Evolutionary conservation across 1,140 invertebrate genomes (phyloP).

Genomic region (Harpegnathos saltator): DNA sequence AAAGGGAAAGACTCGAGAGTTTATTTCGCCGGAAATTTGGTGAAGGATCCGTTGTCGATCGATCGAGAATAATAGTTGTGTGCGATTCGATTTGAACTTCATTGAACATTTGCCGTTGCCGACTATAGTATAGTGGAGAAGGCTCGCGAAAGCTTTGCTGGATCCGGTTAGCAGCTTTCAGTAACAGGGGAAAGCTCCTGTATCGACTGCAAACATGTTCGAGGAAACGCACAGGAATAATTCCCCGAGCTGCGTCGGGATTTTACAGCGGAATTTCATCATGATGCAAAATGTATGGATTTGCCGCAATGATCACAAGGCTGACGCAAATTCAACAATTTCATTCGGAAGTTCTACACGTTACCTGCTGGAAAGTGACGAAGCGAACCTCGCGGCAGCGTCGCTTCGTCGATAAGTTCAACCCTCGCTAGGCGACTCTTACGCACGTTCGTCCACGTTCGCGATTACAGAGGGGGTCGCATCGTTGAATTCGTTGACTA

Average conservation of each 20-base stretch:
- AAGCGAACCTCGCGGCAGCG: not conserved
- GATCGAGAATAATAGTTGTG: not conserved
- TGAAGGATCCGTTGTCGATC: not conserved
- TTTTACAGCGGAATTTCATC: not conserved
- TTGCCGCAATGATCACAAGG: not conserved
- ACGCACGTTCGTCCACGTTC: too few species aligned
- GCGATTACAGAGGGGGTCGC: too few species aligned
- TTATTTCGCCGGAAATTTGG: not conserved
- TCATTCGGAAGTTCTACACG: not conserved
- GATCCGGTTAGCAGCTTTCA: slow-evolving; percentile 20
- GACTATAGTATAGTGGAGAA: not conserved
- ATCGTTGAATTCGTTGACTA: too few species aligned
- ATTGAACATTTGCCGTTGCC: not conserved
- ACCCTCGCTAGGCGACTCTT: too few species aligned
- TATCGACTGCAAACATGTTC: slow-evolving; percentile 15
- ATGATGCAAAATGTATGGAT: not conserved
- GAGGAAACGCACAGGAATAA: not conserved
- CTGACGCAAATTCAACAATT: not conserved
- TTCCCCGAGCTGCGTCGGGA: not conserved
- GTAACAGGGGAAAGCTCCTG: not conserved
- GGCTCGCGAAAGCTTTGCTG: not conserved
- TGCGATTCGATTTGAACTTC: not conserved
- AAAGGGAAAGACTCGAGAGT: not conserved
- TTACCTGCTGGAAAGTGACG: not conserved
- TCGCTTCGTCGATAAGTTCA: slow-evolving; percentile 5